Conservation (phyloP, 2,113 vertebrate species). For the Apodemus speciosus region DNA sequence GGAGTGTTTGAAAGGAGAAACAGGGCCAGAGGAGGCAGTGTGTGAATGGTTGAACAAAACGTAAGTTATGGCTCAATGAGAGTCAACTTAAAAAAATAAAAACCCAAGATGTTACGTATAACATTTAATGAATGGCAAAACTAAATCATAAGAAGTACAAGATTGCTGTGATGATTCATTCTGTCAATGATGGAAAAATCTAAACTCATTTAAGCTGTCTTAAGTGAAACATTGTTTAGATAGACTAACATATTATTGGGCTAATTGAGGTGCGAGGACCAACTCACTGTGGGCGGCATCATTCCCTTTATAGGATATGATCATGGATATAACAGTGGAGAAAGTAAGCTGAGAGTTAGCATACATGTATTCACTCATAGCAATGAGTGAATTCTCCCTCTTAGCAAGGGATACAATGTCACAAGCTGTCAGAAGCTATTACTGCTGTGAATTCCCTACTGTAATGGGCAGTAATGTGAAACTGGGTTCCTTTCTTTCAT, state of each 20-base stretch:
- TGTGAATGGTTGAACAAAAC: not conserved
- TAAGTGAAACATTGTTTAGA: not conserved
- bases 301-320: not conserved
- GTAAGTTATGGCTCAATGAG: not conserved
- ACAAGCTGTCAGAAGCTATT: not conserved
- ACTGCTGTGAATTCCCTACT: too few relatives aligned
- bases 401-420: too few relatives aligned
- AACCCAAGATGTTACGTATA: not conserved
- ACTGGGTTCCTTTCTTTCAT: not conserved
- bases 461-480: not conserved
- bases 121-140: constrained; percentile 29
- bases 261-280: not conserved
- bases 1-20: not conserved
- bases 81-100: not conserved
- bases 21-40: too few relatives aligned
- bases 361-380: not conserved
- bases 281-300: not conserved
- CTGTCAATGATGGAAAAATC: not conserved
- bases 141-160: not conserved
- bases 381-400: too few relatives aligned
- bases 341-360: not conserved
- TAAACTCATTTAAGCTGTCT: not conserved
- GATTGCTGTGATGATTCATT: not conserved
- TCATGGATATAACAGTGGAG: not conserved
- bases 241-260: not conserved